A percentile compares a stretch with the other conserved stretches of the same genome.
Conservation (phyloP, 2,888 invertebrate species). For the Agonum fuliginosum region DNA sequence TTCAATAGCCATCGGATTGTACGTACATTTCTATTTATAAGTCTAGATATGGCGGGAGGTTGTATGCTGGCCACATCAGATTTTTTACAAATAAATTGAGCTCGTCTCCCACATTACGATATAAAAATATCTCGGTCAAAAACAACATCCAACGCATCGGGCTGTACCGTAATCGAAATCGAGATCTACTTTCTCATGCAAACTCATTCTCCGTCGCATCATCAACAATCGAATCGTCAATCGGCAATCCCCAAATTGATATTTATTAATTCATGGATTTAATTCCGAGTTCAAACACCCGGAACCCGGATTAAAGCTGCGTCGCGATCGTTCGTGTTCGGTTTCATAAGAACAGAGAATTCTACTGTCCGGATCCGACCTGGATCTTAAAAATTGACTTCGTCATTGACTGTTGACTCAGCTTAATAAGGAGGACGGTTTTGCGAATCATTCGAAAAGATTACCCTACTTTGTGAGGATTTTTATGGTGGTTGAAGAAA, state of each 20-base stretch:
- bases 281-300: slow-evolving; percentile 19
- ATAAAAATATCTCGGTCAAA: slow-evolving; percentile 8
- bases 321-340: too few relatives aligned
- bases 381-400: background rate
- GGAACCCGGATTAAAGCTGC: background rate
- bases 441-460: slow-evolving; percentile 12
- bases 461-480: background rate
- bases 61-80: too few relatives aligned
- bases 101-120: background rate
- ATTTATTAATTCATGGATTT: slow-evolving; percentile 5
- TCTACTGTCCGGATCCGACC: slow-evolving; percentile 7
- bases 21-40: too few relatives aligned
- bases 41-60: too few relatives aligned
- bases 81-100: slow-evolving; percentile 6
- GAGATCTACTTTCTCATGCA: slow-evolving; percentile 37
- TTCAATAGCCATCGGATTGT: too few relatives aligned
- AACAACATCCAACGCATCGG: background rate
- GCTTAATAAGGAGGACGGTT: slow-evolving; percentile 16
- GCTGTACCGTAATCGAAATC: slow-evolving; percentile 34
- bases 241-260: background rate
- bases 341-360: slow-evolving; percentile 7
- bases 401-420: slow-evolving; percentile 12
- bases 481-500: background rate
- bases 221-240: too few relatives aligned
- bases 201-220: background rate